Percentiles rank a stretch among this genome's conserved stretches.
These are phyloP conservation scores for Nibea coibor DNA, from an alignment of 2,113 vertebrate genomes.

Conservation along the genomic window DNA sequence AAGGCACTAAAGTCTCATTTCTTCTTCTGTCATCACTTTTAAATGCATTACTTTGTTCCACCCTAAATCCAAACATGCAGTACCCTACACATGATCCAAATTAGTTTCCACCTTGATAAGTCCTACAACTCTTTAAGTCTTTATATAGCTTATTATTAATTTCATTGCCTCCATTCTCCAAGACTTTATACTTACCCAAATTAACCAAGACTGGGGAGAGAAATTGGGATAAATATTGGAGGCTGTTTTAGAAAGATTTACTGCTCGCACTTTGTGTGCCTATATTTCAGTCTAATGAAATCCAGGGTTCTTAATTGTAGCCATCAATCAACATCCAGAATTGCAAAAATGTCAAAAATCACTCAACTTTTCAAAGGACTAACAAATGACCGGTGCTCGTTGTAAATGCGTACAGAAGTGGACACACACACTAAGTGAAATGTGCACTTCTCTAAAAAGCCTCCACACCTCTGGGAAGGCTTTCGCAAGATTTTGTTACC, in stretches of 20 bases:
- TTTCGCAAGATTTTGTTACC: background rate
- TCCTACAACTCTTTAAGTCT: background rate
- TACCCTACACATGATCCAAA: background rate
- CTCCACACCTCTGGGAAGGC: background rate
- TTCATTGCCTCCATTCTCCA: background rate
- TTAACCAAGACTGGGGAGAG: background rate
- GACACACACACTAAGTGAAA: background rate
- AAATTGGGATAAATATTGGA: background rate
- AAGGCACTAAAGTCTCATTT: background rate
- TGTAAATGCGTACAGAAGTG: background rate
- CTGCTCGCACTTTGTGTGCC: background rate
- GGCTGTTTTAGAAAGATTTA: background rate
- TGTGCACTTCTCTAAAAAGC: background rate
- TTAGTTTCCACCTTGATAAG: background rate
- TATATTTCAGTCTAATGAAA: background rate
- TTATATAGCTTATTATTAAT: background rate
- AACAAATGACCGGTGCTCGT: background rate
- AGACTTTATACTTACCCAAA: background rate
- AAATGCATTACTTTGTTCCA: background rate
- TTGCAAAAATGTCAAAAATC: background rate
- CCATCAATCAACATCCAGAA: background rate
- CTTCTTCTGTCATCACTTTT: background rate
- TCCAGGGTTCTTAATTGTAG: background rate
- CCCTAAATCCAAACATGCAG: background rate
- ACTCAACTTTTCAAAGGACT: background rate